Evolutionary conservation across 2,888 invertebrate species (phyloP).

Genomic region (Synergus itoensis): DNA sequence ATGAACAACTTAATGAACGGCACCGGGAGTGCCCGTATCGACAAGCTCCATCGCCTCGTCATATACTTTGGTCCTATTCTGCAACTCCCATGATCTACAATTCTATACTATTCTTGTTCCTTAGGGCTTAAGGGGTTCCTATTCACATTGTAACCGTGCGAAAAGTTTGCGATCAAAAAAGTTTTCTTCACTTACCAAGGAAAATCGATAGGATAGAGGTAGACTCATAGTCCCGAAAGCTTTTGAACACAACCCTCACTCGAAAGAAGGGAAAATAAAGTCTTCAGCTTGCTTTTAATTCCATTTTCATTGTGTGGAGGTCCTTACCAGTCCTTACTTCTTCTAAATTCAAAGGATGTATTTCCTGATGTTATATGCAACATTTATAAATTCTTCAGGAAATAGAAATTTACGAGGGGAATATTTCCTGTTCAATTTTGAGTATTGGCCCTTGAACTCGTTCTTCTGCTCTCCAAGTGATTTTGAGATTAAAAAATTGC

Average conservation of each 20-base stretch:
- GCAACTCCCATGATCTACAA: constrained; percentile 23
- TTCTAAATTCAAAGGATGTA: not conserved
- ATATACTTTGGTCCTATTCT: constrained; percentile 28
- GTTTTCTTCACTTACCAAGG: constrained; percentile 8
- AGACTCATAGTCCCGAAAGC: constrained; percentile 4
- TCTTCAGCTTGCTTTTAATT: constrained; percentile 14
- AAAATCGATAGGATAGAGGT: constrained; percentile 20
- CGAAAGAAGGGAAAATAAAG: not conserved
- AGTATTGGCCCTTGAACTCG: constrained; percentile 16
- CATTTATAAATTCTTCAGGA: not conserved
- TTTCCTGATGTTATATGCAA: not conserved
- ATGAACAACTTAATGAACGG: constrained; percentile 58
- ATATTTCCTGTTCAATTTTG: not conserved
- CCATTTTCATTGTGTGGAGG: not conserved
- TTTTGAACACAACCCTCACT: constrained; percentile 2
- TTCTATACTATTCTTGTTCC: constrained; percentile 6
- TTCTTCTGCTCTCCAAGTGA: not conserved
- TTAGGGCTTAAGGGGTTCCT: constrained; percentile 5
- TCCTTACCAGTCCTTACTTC: not conserved
- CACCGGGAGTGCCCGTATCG: constrained; percentile 61
- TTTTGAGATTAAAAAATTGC: constrained; percentile 28
- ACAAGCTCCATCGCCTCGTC: constrained; percentile 56
- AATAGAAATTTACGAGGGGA: not conserved
- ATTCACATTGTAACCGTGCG: constrained; percentile 15
- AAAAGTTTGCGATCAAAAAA: constrained; percentile 39